Conservation (phyloP, 2,113 vertebrate species). For the Rhagologus leucostigma region DNA sequence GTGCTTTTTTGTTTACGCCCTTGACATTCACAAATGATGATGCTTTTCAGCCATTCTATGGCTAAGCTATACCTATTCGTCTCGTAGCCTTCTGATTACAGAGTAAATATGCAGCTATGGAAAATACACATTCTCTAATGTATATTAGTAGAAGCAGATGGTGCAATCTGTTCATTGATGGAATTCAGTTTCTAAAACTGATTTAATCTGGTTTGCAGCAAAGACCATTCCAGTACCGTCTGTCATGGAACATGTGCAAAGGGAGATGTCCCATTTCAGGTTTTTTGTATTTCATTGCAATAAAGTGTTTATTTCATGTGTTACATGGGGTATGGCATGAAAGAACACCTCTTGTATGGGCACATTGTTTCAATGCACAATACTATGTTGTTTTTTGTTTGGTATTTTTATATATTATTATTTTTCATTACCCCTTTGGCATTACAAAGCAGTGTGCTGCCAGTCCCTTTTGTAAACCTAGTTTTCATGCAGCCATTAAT, state of each 20-base stretch:
- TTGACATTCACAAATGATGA: neutral
- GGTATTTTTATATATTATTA: neutral
- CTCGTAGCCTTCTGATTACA: neutral
- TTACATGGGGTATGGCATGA: neutral
- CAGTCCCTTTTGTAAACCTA: neutral
- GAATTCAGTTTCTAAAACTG: slow-evolving; percentile 42
- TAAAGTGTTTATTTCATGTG: neutral
- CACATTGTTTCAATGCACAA: neutral
- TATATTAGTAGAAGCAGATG: slow-evolving; percentile 46
- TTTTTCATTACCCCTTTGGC: neutral
- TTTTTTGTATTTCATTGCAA: neutral
- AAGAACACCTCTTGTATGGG: neutral
- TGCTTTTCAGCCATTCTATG: neutral
- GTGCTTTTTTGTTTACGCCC: neutral
- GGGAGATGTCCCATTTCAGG: neutral
- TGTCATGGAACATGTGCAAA: slow-evolving; percentile 1
- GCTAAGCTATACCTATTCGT: neutral
- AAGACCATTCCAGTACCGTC: neutral
- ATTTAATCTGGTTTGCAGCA: slow-evolving; percentile 34
- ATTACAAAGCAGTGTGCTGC: neutral
- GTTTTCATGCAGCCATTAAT: neutral
- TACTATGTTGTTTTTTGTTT: neutral
- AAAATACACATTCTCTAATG: slow-evolving; percentile 45
- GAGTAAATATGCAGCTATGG: slow-evolving; percentile 18
- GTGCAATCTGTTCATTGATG: slow-evolving; percentile 12